Evolutionary conservation across 2,113 vertebrate genomes (phyloP).

Genomic region (Zosterops pallidus): DNA sequence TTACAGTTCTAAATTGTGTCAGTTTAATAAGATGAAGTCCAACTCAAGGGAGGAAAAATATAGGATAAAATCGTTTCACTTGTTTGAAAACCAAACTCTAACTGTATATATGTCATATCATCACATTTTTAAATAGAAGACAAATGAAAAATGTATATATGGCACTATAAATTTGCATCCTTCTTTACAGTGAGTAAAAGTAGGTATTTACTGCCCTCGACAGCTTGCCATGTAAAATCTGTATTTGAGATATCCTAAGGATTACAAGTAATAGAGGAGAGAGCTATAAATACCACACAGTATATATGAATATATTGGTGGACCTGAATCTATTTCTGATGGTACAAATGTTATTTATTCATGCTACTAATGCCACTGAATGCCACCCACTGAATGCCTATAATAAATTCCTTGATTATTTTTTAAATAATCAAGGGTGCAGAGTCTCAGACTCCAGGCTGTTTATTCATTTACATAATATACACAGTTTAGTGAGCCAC

Average conservation of each 20-base stretch:
- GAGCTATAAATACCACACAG: background rate
- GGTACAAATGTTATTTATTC: background rate
- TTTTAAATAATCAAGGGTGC: background rate
- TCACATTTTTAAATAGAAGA: background rate
- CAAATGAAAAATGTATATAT: background rate
- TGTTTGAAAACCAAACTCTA: background rate
- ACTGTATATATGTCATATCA: background rate
- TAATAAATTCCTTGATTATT: background rate
- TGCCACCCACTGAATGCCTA: background rate
- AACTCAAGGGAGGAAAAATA: background rate
- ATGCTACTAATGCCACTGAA: background rate
- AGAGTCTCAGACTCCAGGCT: background rate
- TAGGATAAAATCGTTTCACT: background rate
- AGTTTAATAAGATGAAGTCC: conserved; percentile 3
- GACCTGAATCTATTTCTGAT: background rate
- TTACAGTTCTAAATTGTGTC: background rate
- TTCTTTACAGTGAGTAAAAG: background rate
- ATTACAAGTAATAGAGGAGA: background rate
- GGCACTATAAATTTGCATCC: background rate
- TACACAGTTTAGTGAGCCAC: background rate
- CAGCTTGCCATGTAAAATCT: background rate
- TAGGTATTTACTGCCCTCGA: background rate
- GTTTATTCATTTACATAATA: background rate
- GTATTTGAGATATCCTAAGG: background rate
- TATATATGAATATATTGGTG: background rate